These are phyloP conservation scores for Antitype chi DNA, from an alignment of 2,888 invertebrate genomes.

Conservation along the genomic window DNA sequence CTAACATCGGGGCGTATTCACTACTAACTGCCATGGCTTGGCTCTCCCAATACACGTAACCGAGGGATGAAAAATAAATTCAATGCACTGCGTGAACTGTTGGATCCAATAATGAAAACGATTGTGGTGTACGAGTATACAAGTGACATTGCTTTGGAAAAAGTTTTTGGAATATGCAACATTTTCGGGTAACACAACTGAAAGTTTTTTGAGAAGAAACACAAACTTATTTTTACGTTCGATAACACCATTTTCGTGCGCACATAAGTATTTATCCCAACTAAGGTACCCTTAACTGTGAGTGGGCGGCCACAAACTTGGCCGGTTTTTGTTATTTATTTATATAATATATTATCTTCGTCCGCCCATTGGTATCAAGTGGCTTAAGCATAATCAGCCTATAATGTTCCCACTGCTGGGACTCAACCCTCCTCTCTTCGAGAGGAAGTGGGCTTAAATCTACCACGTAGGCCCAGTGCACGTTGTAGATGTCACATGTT, in stretches of 20 bases:
- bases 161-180: not conserved
- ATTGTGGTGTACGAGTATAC: not conserved
- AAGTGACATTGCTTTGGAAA: not conserved
- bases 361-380: not conserved
- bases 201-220: not conserved
- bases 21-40: too few relatives aligned
- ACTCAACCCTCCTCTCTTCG: too few relatives aligned
- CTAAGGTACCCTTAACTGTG: not conserved
- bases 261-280: not conserved
- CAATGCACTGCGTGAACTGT: not conserved
- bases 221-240: not conserved
- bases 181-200: not conserved
- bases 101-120: not conserved
- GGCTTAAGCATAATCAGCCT: too few relatives aligned
- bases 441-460: too few relatives aligned
- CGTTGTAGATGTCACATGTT: too few relatives aligned
- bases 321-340: not conserved
- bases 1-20: too few relatives aligned
- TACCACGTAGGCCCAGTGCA: too few relatives aligned
- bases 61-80: not conserved
- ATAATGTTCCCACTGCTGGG: too few relatives aligned
- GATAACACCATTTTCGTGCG: not conserved
- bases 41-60: not conserved
- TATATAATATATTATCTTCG: conserved; percentile 5
- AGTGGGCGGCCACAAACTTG: not conserved